phyloP scores from a whole-genome alignment of 2,113 vertebrate genomes.

The Phalacrocorax carbo region DNA sequence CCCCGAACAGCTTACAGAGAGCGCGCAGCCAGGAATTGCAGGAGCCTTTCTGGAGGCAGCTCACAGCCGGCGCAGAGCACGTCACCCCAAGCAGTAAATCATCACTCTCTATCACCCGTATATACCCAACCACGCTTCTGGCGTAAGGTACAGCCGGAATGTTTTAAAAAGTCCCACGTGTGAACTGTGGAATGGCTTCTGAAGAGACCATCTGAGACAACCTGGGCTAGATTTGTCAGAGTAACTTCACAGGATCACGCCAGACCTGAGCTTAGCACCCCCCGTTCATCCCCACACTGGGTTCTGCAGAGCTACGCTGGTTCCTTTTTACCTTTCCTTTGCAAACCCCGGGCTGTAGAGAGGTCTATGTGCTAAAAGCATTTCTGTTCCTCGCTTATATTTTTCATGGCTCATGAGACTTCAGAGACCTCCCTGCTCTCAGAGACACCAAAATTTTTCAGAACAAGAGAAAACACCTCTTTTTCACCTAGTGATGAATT shows the following conservation, averaged over 20 bases:
- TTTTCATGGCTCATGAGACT: background rate
- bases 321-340: background rate
- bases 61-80: rapidly evolving
- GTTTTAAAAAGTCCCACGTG: background rate
- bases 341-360: background rate
- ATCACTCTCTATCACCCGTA: background rate
- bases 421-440: background rate
- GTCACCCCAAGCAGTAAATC: background rate
- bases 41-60: background rate
- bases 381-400: background rate
- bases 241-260: rapidly evolving
- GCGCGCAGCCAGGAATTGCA: background rate
- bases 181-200: background rate
- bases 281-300: background rate
- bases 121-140: background rate
- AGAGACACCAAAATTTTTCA: background rate
- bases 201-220: background rate
- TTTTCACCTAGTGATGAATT: background rate
- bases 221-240: background rate
- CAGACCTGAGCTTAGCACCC: background rate
- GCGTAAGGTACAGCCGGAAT: background rate
- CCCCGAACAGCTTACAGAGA: background rate
- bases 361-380: background rate
- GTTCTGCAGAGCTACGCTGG: background rate
- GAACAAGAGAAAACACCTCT: background rate